Evolutionary conservation across 2,888 invertebrate species (phyloP).

Genomic region (Drosophila suboccidentalis): DNA sequence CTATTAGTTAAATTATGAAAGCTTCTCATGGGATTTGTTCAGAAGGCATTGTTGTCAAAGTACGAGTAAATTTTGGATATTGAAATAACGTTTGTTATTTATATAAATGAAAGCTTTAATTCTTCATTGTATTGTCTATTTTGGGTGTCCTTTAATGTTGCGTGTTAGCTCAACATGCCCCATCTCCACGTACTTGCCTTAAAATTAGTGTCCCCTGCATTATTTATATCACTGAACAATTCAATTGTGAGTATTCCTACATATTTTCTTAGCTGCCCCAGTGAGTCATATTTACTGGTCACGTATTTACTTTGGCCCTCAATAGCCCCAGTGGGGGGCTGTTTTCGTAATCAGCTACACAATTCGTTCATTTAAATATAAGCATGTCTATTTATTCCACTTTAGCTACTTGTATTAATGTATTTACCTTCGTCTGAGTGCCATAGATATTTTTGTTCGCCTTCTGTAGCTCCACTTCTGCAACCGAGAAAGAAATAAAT

Average conservation of each 20-base stretch:
- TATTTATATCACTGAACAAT: slow-evolving; percentile 49
- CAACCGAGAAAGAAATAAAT: neutral
- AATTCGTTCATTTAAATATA: slow-evolving; percentile 23
- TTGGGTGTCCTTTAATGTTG: slow-evolving; percentile 32
- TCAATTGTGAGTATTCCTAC: slow-evolving; percentile 29
- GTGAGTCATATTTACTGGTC: slow-evolving; percentile 43
- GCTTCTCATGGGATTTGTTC: slow-evolving; percentile 1
- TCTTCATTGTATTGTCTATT: neutral
- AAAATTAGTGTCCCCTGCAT: slow-evolving; percentile 35
- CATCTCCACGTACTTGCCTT: slow-evolving; percentile 19
- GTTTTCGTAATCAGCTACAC: slow-evolving; percentile 20
- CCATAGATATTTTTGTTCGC: neutral
- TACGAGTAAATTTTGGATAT: neutral
- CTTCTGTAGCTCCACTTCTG: neutral
- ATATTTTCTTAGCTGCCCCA: slow-evolving; percentile 6
- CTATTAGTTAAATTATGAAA: slow-evolving; percentile 3
- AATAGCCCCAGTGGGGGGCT: slow-evolving; percentile 31
- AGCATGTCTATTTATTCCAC: neutral
- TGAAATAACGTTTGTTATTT: slow-evolving; percentile 2
- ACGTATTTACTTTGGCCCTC: slow-evolving; percentile 24
- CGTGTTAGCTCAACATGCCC: slow-evolving; percentile 33
- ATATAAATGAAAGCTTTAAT: neutral
- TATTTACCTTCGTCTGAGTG: slow-evolving; percentile 2
- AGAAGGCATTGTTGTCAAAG: no score
- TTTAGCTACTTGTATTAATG: neutral